These are phyloP conservation scores for Scrobipalpa atriplicella DNA, from an alignment of 2,888 invertebrate species.

Conservation along the genomic window DNA sequence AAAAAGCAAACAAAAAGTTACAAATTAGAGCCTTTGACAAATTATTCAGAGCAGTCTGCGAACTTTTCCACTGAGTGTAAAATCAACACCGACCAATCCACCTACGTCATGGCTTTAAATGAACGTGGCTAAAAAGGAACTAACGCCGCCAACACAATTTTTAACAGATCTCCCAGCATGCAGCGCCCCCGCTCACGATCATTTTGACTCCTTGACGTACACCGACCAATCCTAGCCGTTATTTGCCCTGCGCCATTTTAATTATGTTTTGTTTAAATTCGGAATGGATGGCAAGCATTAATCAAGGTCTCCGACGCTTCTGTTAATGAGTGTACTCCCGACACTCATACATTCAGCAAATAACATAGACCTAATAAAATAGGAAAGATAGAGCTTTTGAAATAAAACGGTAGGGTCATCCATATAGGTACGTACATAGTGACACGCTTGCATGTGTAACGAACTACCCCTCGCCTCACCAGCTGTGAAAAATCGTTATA, in stretches of 20 bases:
- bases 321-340: slow-evolving; percentile 41
- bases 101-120: slow-evolving; percentile 34
- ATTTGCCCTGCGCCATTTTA: slow-evolving; percentile 42
- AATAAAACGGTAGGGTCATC: no score
- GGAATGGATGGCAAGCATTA: slow-evolving; percentile 43
- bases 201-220: slow-evolving; percentile 19
- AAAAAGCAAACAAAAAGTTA: not conserved
- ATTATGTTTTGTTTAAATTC: slow-evolving; percentile 48
- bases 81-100: slow-evolving; percentile 9
- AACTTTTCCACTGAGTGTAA: slow-evolving; percentile 4
- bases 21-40: slow-evolving; percentile 9
- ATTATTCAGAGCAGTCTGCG: slow-evolving; percentile 1
- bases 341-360: slow-evolving; percentile 34
- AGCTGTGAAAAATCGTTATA: no score
- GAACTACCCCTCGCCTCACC: no score
- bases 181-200: no score
- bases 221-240: slow-evolving; percentile 37
- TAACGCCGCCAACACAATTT: no score
- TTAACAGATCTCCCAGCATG: no score
- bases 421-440: no score
- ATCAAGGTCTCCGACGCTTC: slow-evolving; percentile 47
- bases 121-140: no score
- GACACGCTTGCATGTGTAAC: no score
- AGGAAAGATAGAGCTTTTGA: not conserved
- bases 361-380: not conserved